Evolutionary conservation across 2,888 invertebrate species (phyloP).

Genomic region (Punctoribates punctum): DNA sequence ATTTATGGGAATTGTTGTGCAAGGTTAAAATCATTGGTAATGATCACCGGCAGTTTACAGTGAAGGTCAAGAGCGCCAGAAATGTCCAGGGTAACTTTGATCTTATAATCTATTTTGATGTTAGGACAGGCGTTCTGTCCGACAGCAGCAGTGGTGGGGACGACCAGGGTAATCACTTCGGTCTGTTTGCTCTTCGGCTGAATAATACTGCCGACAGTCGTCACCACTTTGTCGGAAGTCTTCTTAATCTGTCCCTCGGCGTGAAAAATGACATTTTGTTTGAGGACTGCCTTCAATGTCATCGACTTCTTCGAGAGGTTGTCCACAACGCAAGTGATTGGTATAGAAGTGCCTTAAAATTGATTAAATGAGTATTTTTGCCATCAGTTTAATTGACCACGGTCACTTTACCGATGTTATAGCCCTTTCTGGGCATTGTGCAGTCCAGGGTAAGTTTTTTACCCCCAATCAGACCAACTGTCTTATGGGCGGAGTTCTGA

Average conservation of each 20-base stretch:
- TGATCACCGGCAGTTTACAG: background rate
- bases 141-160: background rate
- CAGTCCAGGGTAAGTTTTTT: background rate
- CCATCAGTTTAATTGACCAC: no score
- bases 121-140: background rate
- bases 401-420: background rate
- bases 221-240: background rate
- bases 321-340: background rate
- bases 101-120: background rate
- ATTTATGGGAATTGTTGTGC: no score
- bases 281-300: slow-evolving; percentile 12
- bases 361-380: background rate
- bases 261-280: background rate
- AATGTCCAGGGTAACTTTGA: background rate
- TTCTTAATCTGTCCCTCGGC: background rate
- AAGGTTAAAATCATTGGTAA: background rate
- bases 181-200: background rate
- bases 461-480: background rate
- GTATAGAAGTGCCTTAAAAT: background rate
- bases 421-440: background rate
- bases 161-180: background rate
- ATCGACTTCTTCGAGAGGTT: background rate
- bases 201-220: background rate
- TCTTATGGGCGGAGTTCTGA: background rate
- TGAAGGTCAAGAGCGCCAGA: background rate